Evolutionary conservation across 2,113 vertebrate genomes (phyloP), one percentile per base, ranked within the genome.

Genomic region (Anhinga anhinga): DNA sequence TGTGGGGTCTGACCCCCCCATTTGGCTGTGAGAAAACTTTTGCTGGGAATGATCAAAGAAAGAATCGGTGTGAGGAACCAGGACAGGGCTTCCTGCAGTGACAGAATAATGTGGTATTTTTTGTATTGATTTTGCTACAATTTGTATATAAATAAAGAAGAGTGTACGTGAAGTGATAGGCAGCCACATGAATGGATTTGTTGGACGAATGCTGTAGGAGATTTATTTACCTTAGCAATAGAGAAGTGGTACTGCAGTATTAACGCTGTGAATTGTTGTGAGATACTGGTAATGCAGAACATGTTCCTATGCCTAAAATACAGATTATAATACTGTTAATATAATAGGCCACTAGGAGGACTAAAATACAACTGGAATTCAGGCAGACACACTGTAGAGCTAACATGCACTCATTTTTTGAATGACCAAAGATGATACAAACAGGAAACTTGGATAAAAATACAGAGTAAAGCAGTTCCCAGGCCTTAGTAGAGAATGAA

Each of bases 341-440:
- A 29, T 90, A 70, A 66, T 11, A 95, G 91, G 61, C 95, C 97
- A 96, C 90, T 97, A 97, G 97, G 95, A 97, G 97, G 97, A 97
- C 97, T 97, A 97, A 95, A 97, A 96, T 96, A 94, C 95, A 97
- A 90, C 83, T 81, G 90, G 79, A 97, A 95, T 94, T 72, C 94
- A 79, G 21, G 77, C 87, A 90, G 74, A 56, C 87, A 90, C 34
- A 21, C 23, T 34, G 62, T 27, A 73, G 55, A 91, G 73, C 49
- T 73, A 72, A 85, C 14, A 40, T 15, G 40, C 38, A 50, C 38
- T 87, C 49, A 62, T 21, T 76, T 94, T 82, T 13, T 80, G 44
- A 94, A 85, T 63, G 63, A 22, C 50, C 34, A 73, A 38, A 59
- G 61, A 77, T 13, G 66, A 65, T 4, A 49, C 18, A 90, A 86